These are phyloP conservation scores for Hipposideros larvatus DNA, from an alignment of 2,797 vertebrate species.

Conservation along the genomic window DNA sequence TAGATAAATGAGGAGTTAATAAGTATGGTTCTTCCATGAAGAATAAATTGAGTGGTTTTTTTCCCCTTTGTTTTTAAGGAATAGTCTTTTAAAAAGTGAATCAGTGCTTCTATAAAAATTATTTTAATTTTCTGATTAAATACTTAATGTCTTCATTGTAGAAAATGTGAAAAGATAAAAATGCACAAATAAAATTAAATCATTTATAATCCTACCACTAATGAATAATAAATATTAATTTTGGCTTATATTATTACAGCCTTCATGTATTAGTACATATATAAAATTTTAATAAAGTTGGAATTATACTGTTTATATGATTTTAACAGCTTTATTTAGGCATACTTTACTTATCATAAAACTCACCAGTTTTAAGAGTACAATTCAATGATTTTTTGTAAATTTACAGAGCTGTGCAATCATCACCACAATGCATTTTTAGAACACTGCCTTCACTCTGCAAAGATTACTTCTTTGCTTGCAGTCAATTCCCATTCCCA, in stretches of 20 bases:
- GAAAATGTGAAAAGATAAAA: background rate
- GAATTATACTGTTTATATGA: background rate
- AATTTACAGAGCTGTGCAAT: background rate
- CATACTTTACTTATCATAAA: slow-evolving; percentile 8
- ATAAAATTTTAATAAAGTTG: background rate
- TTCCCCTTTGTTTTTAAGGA: background rate
- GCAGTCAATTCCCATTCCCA: background rate
- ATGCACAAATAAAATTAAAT: background rate
- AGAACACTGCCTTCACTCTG: background rate
- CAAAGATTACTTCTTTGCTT: background rate
- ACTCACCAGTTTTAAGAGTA: background rate
- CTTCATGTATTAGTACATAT: background rate
- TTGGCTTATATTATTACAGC: background rate
- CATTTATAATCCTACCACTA: background rate
- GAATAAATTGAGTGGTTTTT: background rate
- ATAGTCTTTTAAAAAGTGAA: background rate
- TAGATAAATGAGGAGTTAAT: background rate
- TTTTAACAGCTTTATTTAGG: background rate
- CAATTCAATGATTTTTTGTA: background rate
- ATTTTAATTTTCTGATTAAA: slow-evolving; percentile 19
- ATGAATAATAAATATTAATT: background rate
- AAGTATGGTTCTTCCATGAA: background rate
- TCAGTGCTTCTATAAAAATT: background rate
- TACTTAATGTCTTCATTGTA: background rate
- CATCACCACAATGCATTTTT: background rate